phyloP scores from a whole-genome alignment of 2,113 vertebrate genomes.

The Phocoena sinus region DNA sequence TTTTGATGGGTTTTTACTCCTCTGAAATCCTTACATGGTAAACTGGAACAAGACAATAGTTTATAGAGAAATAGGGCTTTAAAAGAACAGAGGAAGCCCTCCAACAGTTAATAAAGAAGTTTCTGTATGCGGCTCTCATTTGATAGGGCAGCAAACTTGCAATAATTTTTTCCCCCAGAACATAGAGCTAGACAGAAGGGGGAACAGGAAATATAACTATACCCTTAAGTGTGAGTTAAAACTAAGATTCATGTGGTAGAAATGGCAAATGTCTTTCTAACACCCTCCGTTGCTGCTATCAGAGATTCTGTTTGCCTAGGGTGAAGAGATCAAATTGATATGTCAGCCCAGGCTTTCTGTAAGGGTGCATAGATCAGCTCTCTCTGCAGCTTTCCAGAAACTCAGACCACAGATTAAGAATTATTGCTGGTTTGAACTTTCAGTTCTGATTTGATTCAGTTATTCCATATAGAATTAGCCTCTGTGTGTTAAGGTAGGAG shows the following conservation, averaged over 20 bases:
- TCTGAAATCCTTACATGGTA: slow-evolving; percentile 69
- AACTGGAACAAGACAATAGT: slow-evolving; percentile 39
- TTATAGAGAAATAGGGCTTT: slow-evolving; percentile 1
- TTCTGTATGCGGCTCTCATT: background rate
- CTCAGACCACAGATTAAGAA: background rate
- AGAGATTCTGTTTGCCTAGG: slow-evolving; percentile 17
- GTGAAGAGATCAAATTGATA: slow-evolving; percentile 49
- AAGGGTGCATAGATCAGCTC: slow-evolving; percentile 21
- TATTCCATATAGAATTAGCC: slow-evolving; percentile 34
- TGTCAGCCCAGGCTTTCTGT: slow-evolving; percentile 1
- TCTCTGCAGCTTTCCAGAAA: slow-evolving; percentile 29
- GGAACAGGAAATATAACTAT: background rate
- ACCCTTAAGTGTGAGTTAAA: background rate
- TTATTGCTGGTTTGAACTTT: slow-evolving; percentile 55
- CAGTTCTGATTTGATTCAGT: slow-evolving; percentile 39
- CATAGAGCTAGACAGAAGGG: background rate
- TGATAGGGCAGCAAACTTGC: background rate
- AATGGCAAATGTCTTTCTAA: background rate
- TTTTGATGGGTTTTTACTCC: slow-evolving; percentile 63
- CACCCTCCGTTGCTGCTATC: background rate
- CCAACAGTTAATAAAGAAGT: background rate
- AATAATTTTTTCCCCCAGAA: background rate
- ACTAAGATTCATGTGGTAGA: background rate
- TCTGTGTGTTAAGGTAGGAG: background rate
- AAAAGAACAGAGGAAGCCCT: slow-evolving; percentile 3